These are phyloP conservation scores for Himantopus leucocephalus DNA, from an alignment of 2,113 vertebrate genomes.

Conservation along the genomic window DNA sequence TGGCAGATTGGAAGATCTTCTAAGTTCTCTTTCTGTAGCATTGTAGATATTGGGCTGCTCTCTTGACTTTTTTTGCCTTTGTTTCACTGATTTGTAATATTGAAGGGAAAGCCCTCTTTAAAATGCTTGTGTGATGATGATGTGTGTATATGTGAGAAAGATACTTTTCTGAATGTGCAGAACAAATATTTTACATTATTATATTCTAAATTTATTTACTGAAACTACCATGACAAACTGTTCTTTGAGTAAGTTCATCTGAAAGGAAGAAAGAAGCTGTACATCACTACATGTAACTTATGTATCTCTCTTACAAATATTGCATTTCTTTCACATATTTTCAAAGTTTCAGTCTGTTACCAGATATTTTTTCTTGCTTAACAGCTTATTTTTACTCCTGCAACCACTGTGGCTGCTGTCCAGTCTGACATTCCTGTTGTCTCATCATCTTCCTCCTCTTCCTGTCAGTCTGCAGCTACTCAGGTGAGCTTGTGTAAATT, in stretches of 20 bases:
- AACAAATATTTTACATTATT: background rate
- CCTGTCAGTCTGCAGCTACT: constrained; percentile 86
- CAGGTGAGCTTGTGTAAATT: constrained; percentile 78
- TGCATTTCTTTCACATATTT: background rate
- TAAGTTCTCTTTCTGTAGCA: background rate
- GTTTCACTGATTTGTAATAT: background rate
- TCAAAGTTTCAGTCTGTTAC: background rate
- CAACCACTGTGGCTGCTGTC: constrained; percentile 89
- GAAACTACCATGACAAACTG: background rate
- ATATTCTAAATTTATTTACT: background rate
- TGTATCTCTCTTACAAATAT: background rate
- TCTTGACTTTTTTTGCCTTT: background rate
- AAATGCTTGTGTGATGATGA: background rate
- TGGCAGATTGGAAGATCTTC: background rate
- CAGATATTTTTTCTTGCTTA: constrained; percentile 22
- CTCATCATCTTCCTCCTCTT: constrained; percentile 78
- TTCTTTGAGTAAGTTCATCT: background rate
- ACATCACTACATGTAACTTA: background rate
- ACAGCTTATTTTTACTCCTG: constrained; percentile 93
- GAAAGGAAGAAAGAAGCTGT: background rate
- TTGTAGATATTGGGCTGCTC: background rate
- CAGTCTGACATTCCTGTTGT: constrained; percentile 91
- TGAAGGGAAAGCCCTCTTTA: background rate
- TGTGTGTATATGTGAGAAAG: background rate
- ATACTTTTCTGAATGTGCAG: background rate